Conservation (phyloP, 2,113 vertebrate genomes). For the Pelecanus crispus region DNA sequence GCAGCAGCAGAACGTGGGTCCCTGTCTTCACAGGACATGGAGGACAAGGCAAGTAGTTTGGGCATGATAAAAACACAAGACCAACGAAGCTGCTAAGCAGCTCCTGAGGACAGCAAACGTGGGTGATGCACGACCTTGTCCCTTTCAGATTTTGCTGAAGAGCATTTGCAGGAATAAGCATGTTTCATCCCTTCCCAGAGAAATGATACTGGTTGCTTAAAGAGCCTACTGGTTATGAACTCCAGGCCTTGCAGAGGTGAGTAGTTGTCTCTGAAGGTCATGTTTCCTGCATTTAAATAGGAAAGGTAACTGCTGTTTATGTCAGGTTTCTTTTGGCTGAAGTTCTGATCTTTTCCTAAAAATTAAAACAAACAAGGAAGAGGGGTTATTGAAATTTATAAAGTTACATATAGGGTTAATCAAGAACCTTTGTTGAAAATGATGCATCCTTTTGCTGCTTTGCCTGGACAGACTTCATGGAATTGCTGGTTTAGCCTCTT, state of each 20-base stretch:
- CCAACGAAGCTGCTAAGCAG: background rate
- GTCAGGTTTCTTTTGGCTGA: background rate
- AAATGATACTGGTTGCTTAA: background rate
- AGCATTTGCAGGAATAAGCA: background rate
- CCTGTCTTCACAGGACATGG: background rate
- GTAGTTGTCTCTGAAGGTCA: background rate
- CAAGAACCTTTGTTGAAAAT: background rate
- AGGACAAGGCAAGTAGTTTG: background rate
- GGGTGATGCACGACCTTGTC: background rate
- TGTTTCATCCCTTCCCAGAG: background rate
- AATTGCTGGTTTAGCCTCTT: background rate
- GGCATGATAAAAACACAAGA: background rate
- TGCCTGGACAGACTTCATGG: background rate
- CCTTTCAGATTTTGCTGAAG: background rate
- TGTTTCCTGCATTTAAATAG: background rate
- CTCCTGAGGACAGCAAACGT: background rate
- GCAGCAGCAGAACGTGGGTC: background rate
- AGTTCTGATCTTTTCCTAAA: background rate
- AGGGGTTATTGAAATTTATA: background rate
- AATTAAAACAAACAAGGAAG: background rate
- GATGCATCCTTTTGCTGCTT: background rate
- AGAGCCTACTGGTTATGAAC: background rate
- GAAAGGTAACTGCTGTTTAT: background rate
- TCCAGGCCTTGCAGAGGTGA: background rate
- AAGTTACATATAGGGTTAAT: background rate